These are phyloP conservation scores for honey bee (Apis mellifera) DNA, from an alignment of 1,140 invertebrate genomes.

Conservation along the genomic window DNA sequence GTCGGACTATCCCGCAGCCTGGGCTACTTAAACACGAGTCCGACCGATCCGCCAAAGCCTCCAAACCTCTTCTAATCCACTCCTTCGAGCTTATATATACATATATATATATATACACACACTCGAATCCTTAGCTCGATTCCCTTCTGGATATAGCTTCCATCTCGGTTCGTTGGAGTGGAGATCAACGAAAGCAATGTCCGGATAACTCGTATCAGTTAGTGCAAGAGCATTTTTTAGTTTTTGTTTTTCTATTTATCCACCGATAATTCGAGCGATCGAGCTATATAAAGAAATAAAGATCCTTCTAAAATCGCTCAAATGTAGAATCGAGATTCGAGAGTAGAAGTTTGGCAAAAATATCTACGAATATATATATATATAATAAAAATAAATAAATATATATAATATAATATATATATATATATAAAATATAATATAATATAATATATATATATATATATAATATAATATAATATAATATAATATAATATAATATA, in stretches of 20 bases:
- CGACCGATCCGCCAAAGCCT: conserved; percentile 72
- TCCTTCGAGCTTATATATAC: conserved; percentile 43
- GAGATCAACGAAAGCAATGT: conserved; percentile 34
- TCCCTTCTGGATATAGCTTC: conserved; percentile 12
- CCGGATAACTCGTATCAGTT: conserved; percentile 52
- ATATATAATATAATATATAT: too few species aligned
- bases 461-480: too few species aligned
- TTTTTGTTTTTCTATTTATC: conserved; percentile 1
- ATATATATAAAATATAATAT: too few species aligned
- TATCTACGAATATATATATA: too few species aligned
- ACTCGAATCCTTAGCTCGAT: conserved; percentile 24
- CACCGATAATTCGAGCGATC: background rate
- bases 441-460: too few species aligned
- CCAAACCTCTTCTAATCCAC: conserved; percentile 71
- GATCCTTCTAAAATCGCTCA: background rate
- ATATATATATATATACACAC: background rate
- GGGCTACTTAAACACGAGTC: conserved; percentile 72
- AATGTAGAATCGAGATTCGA: too few species aligned
- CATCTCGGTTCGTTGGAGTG: conserved; percentile 17
- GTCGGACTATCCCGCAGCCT: conserved; percentile 50
- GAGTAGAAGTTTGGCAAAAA: too few species aligned
- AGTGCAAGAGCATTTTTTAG: conserved; percentile 59
- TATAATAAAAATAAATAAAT: too few species aligned
- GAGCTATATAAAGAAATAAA: too few species aligned
- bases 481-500: too few species aligned